Conservation (phyloP, 2,797 vertebrate species). For the Typhlichthys subterraneus region DNA sequence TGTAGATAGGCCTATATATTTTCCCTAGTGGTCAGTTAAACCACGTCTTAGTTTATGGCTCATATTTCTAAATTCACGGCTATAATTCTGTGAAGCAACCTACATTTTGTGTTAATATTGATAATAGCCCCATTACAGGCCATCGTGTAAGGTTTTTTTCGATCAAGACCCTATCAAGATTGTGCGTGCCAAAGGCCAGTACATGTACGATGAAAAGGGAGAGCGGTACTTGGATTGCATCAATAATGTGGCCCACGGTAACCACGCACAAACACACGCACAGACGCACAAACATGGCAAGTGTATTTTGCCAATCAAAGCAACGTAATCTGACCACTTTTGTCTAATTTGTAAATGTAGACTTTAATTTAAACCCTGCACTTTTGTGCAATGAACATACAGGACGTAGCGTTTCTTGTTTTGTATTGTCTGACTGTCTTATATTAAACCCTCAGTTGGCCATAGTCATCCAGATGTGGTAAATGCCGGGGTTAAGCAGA, state of each 20-base stretch:
- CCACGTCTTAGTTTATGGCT: too few relatives aligned
- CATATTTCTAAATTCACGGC: too few relatives aligned
- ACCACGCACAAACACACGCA: conserved; percentile 14
- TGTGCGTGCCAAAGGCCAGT: conserved; percentile 87
- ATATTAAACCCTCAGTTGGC: conserved; percentile 78
- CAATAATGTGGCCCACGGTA: conserved; percentile 98
- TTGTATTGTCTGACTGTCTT: neutral
- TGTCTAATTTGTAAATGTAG: neutral
- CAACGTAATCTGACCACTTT: neutral
- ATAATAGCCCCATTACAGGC: conserved; percentile 68
- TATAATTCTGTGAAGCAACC: too few relatives aligned
- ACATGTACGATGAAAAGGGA: conserved; percentile 93
- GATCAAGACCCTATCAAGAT: conserved; percentile 94
- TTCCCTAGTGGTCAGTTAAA: too few relatives aligned
- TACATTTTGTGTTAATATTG: neutral
- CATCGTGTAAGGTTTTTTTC: conserved; percentile 97
- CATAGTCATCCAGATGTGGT: conserved; percentile 93
- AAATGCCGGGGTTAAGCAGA: conserved; percentile 87
- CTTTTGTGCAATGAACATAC: neutral
- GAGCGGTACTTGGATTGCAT: conserved; percentile 92
- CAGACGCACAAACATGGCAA: conserved; percentile 4
- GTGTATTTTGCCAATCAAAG: neutral
- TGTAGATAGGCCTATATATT: too few relatives aligned
- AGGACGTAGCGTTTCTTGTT: neutral
- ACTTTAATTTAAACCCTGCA: too few relatives aligned